Evolutionary conservation across 2,113 vertebrate genomes (phyloP), one percentile per base, ranked within the genome.

Genomic region (Phoxinus phoxinus): DNA sequence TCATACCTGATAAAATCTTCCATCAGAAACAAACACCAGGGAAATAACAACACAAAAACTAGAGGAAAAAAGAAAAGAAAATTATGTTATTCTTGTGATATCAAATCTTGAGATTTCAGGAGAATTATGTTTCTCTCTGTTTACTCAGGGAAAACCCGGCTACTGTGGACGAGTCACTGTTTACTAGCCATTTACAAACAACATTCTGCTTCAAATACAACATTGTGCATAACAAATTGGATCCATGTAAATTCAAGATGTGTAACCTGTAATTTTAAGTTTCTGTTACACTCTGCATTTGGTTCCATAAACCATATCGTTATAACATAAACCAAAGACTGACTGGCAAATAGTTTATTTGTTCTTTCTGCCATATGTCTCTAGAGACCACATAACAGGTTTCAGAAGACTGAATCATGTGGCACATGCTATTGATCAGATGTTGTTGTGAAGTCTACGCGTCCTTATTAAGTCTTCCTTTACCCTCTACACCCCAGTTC

Each of bases 341-440:
- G 77, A 81, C 78, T 81, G 35, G 6, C 58, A 44, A 23, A 35
- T 78, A 72, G 80, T 84, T 81, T 51, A 53, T 61, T 85, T 79
- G 17, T 27, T 44, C 19, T 67, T 61, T 82, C 65, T 71, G 67
- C 44, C 61, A 65, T 63, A 83, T 32, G 71, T 78, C 74, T 61
- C 41, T 69, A 59, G 37, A 76, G 77, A 87, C 27, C 76, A 75
- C 63, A 85, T 76, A 82, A 59, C 83, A 82, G 51, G 85, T 51
- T 72, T 48, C 35, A 25, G 44, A 21, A 74, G 21, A 56, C 41
- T 41, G 73, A 44, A 32, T 32, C 3, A 56, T n/a, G 77, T 37
- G 79, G 46, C 78, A 69, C 83, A 71, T 71, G 86, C 84, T 85
- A 86, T 80, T 80, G 88, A 86, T 89, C 78, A 84, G 48, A 44